A percentile compares a stretch with the other conserved stretches of the same genome.
Evolutionary conservation across 1,140 invertebrate genomes (phyloP).

Genomic region (Aphelinus certus): DNA sequence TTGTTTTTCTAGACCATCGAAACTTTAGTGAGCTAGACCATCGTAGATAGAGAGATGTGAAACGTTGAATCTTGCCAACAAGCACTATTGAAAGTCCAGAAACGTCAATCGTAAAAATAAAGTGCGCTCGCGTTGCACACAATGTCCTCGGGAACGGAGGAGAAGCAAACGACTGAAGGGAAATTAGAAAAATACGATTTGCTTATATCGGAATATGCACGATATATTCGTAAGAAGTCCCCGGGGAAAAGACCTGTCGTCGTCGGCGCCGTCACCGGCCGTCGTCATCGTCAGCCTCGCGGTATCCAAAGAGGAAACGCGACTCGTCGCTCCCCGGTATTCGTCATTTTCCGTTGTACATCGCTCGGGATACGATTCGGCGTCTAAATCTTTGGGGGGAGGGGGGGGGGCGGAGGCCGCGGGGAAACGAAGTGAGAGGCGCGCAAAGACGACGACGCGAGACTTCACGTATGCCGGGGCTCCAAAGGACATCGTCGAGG

Average conservation of each 20-base stretch:
- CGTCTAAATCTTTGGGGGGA: conserved; percentile 21
- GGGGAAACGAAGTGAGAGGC: not conserved
- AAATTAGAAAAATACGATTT: conserved; percentile 28
- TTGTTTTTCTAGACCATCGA: too few relatives aligned
- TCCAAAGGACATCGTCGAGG: too few relatives aligned
- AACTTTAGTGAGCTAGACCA: too few relatives aligned
- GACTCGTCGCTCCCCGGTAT: not conserved
- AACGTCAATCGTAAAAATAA: too few relatives aligned
- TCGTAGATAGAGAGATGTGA: too few relatives aligned
- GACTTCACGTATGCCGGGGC: too few relatives aligned
- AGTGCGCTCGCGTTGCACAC: too few relatives aligned
- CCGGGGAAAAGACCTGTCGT: not conserved
- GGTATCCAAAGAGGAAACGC: not conserved
- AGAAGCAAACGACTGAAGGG: conserved; percentile 7
- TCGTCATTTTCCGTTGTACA: conserved; percentile 18
- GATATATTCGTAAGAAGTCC: not conserved
- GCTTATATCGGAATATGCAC: not conserved
- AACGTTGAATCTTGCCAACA: too few relatives aligned
- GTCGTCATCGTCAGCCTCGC: not conserved
- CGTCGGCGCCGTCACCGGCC: too few relatives aligned
- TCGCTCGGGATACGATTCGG: not conserved
- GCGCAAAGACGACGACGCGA: conserved; percentile 1
- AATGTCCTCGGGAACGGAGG: not conserved
- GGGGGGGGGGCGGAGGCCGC: not conserved
- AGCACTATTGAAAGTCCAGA: too few relatives aligned